These are phyloP conservation scores for Orthosia gothica DNA, from an alignment of 2,888 invertebrate species.

Conservation along the genomic window DNA sequence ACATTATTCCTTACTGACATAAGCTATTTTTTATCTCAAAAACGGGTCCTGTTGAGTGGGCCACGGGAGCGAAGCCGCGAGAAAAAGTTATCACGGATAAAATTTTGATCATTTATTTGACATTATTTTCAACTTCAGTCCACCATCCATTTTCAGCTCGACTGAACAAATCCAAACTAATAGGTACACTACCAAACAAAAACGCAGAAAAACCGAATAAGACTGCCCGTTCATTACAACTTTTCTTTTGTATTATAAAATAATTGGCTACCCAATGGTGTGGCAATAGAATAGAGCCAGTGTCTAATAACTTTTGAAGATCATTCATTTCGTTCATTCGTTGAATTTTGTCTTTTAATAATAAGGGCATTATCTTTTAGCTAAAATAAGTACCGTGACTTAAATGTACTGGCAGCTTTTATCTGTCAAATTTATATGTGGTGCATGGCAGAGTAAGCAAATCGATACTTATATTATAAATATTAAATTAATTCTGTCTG, in stretches of 20 bases:
- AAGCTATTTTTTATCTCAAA: no score
- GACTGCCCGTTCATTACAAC: slow-evolving; percentile 39
- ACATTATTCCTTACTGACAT: no score
- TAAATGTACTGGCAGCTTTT: slow-evolving; percentile 3
- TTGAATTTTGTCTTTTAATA: slow-evolving; percentile 7
- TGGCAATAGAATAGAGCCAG: slow-evolving; percentile 36
- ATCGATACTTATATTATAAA: not conserved
- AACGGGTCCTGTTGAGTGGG: no score
- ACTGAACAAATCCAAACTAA: slow-evolving; percentile 9
- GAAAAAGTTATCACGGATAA: no score
- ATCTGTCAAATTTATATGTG: not conserved
- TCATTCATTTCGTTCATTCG: slow-evolving; percentile 37
- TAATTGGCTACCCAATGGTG: slow-evolving; percentile 40
- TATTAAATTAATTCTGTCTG: no score
- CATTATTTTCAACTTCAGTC: not conserved
- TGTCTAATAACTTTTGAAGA: slow-evolving; percentile 28
- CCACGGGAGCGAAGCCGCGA: no score
- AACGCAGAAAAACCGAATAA: slow-evolving; percentile 14
- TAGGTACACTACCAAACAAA: slow-evolving; percentile 7
- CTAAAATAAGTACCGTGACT: not conserved
- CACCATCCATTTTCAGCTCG: slow-evolving; percentile 2
- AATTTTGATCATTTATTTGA: no score
- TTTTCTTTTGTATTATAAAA: slow-evolving; percentile 34
- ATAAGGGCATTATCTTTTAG: not conserved
- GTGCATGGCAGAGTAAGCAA: not conserved